Base-by-base conservation (phyloP, 2,797 vertebrate species). In the Coccyzus lansbergi region DNA sequence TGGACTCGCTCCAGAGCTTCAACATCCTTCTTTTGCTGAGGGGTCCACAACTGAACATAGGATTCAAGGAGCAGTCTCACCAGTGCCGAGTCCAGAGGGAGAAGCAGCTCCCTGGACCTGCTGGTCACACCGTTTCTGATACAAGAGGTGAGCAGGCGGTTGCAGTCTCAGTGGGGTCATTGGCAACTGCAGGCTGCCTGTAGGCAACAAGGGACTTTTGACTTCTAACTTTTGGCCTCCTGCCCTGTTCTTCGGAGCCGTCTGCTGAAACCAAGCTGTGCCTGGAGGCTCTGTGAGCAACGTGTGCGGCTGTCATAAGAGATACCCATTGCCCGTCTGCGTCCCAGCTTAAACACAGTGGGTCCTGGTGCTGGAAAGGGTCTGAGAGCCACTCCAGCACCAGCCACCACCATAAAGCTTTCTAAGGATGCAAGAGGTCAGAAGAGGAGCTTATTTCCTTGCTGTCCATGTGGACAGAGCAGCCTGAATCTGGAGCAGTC, bases 301-400 rank as follows among this genome's bases (percentile, higher is more conserved):
- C 52, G 63, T 20, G 17, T 0, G 1, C 0, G 11, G 68, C 17
- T 49, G 25, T 8, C 62, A 46, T 55, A 1, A 6, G 6, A 48
- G 42, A 56, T 0, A 2, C 21, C 9, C 4, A 7, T 6, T 6
- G 5, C 58, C 28, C 0, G 1, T 56, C 60, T 18, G 21, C 44
- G 13, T 11, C 81, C 44, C 29, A 7, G 53, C 15, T 13, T 55
- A 10, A 15, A 4, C 40, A 14, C 12, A 8, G 28, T 2, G 0
- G 1, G 18, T 29, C 15, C 60, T 4, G 25, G 40, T 1, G 28
- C 17, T 22, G 16, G 11, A 33, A n/a, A 48, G n/a, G 31, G 16
- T 24, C 64, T 0, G 4, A 80, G 80, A 65, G 49, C 46, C 1
- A 42, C 65, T 83, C 64, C 49, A 46, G 51, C 79, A 49, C 16